A percentile compares a stretch with the other conserved stretches of the same genome.
Evolutionary conservation across 2,113 vertebrate species (phyloP).

Genomic region (Gnathonemus echidnorhynchus): DNA sequence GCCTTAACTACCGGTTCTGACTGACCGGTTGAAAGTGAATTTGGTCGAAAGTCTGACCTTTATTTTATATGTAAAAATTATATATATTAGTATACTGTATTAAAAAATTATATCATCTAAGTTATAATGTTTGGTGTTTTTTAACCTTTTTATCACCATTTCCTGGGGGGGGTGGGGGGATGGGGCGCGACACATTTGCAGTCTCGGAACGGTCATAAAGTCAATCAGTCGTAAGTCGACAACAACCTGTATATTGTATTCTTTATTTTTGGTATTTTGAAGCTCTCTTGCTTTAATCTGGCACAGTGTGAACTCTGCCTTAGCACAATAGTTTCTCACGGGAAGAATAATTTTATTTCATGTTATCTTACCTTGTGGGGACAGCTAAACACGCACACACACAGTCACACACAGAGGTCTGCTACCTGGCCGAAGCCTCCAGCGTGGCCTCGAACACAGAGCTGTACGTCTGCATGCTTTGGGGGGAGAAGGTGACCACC

Average conservation of each 20-base stretch:
- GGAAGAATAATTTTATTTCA: neutral
- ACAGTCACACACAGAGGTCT: neutral
- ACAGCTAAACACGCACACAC: neutral
- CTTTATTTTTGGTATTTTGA: neutral
- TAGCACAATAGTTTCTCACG: neutral
- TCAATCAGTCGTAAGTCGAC: too few species aligned
- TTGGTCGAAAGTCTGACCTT: too few species aligned
- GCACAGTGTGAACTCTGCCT: neutral
- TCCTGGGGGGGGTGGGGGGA: too few species aligned
- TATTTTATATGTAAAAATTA: neutral
- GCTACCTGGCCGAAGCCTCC: slow-evolving; percentile 63
- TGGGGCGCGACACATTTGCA: too few species aligned
- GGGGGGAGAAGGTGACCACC: slow-evolving; percentile 68
- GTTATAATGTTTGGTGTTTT: too few species aligned
- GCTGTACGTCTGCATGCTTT: slow-evolving; percentile 62
- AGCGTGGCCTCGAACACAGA: slow-evolving; percentile 70
- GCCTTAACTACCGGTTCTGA: too few species aligned
- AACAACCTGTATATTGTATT: neutral
- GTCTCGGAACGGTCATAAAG: too few species aligned
- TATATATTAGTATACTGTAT: neutral
- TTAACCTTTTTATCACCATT: too few species aligned
- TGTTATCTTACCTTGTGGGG: neutral
- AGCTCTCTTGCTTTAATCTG: neutral
- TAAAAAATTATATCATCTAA: neutral
- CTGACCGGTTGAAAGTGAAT: too few species aligned